Base-by-base conservation (phyloP, 2,888 invertebrate genomes). In the Helicoverpa assulta region DNA sequence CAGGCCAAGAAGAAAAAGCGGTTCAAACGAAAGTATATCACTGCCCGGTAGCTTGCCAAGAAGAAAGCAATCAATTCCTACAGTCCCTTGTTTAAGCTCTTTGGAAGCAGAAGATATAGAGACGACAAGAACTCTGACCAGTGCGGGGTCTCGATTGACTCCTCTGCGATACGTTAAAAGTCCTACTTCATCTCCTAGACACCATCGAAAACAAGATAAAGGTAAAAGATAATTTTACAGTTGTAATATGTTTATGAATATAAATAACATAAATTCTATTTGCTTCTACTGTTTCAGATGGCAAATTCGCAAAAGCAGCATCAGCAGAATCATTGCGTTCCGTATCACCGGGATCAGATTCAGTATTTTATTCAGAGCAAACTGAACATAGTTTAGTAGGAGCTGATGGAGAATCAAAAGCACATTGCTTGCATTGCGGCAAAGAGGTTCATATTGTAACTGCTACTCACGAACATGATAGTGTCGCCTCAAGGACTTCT, bases 331-430 rank as follows among this genome's bases (percentile, higher is more conserved):
- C 98, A 0, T 93, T 98, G 64, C 96, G 98, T 58, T 98, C 98
- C n/a, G 98, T 98, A 52, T 98, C 98, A 86, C 98, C 98, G 5
- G 98, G 98, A 29, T 98, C 98, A 78, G 98, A 98, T 91, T 98
- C 98, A 68, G 98, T 98, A 33, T 98, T 98, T 93, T 98, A 98
- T 93, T 98, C 98, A 87, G 98, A 98, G 90, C 97, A 96, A 80
- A 97, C 96, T 14, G 97, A 97, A 89, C 96, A 96, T 65, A 95
- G 94, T 73, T 86, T 92, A 59, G 94, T 93, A 18, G 93, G 89
- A 3, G 92, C 95, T n/a, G 96, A 96, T 72, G 96, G 96, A 56
- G 96, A 96, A 84, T 94, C 96, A 0, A 95, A 94, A 80, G 96
- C 97, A 1, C 98, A 98, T 88, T 98, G 98, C 89, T 96, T 98